Percentiles rank a stretch among this genome's conserved stretches.
These are phyloP conservation scores for Lophochroa leadbeateri DNA, from an alignment of 2,113 vertebrate genomes.

Conservation along the genomic window DNA sequence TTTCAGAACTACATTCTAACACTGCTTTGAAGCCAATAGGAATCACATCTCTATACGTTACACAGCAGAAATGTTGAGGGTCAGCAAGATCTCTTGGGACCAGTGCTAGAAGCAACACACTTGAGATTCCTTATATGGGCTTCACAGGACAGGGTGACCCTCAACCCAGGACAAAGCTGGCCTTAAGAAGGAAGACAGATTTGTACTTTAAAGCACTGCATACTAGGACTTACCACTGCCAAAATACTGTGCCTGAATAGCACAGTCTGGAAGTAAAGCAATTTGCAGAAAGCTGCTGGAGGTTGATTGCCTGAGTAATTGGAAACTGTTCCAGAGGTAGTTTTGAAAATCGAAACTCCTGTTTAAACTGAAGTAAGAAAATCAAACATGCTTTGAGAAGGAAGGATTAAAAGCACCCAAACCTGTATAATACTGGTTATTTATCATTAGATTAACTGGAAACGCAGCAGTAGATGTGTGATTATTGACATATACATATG, in stretches of 20 bases:
- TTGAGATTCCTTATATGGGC: not conserved
- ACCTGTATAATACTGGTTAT: not conserved
- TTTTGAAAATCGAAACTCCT: not conserved
- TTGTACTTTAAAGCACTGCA: not conserved
- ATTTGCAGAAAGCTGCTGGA: not conserved
- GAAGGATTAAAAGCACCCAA: not conserved
- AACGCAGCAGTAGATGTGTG: not conserved
- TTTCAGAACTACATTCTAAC: not conserved
- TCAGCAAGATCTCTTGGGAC: not conserved
- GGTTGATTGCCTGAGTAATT: not conserved
- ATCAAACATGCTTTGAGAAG: not conserved
- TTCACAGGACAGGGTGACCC: not conserved
- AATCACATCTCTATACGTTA: accelerated
- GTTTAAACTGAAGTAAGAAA: not conserved
- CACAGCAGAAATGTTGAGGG: not conserved
- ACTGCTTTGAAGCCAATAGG: not conserved
- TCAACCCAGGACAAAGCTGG: not conserved
- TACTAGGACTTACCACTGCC: not conserved
- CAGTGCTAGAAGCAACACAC: not conserved
- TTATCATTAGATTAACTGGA: not conserved
- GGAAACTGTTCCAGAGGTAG: not conserved
- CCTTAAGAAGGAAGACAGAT: not conserved
- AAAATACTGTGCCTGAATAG: not conserved
- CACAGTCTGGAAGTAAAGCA: not conserved
- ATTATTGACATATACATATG: not conserved